Percentiles rank a stretch among this genome's conserved stretches.
Conservation (phyloP, 2,888 invertebrate species). For the Graphium colonna region DNA sequence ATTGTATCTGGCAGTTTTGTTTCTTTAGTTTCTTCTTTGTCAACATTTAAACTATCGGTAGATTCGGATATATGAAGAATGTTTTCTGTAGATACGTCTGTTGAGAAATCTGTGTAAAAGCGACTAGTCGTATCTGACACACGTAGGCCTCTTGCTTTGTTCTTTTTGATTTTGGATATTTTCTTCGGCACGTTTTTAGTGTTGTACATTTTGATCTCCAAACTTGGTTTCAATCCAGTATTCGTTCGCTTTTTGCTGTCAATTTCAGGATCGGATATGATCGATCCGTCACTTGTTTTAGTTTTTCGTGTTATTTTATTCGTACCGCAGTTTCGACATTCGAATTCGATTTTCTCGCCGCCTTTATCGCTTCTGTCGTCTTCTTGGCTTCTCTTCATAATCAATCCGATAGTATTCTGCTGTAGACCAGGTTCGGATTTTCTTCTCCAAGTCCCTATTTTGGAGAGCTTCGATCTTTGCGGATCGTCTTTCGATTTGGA, state of each 20-base stretch:
- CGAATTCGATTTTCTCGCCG: constrained; percentile 69
- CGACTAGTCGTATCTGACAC: constrained; percentile 72
- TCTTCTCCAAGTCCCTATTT: constrained; percentile 84
- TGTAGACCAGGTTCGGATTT: constrained; percentile 86
- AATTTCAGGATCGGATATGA: constrained; percentile 61
- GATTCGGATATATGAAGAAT: constrained; percentile 83
- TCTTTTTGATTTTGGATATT: constrained; percentile 85
- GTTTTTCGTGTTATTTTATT: constrained; percentile 62
- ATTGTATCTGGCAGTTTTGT: constrained; percentile 45
- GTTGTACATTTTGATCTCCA: constrained; percentile 82
- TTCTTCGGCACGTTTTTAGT: constrained; percentile 85
- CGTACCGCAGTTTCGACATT: constrained; percentile 69
- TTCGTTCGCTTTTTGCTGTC: constrained; percentile 46
- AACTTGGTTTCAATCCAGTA: constrained; percentile 47
- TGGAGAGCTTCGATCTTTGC: constrained; percentile 66
- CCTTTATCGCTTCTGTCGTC: constrained; percentile 57
- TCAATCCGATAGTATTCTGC: constrained; percentile 54
- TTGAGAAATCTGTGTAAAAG: constrained; percentile 83
- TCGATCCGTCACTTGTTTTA: constrained; percentile 46
- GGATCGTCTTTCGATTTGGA: constrained; percentile 76
- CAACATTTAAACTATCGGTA: constrained; percentile 79
- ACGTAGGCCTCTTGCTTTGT: constrained; percentile 78
- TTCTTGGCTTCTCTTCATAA: constrained; percentile 58
- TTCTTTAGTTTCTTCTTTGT: constrained; percentile 46
- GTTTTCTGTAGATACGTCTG: constrained; percentile 82